Conservation (phyloP, 2,888 invertebrate species). For the Neocrepidodera transversa region DNA sequence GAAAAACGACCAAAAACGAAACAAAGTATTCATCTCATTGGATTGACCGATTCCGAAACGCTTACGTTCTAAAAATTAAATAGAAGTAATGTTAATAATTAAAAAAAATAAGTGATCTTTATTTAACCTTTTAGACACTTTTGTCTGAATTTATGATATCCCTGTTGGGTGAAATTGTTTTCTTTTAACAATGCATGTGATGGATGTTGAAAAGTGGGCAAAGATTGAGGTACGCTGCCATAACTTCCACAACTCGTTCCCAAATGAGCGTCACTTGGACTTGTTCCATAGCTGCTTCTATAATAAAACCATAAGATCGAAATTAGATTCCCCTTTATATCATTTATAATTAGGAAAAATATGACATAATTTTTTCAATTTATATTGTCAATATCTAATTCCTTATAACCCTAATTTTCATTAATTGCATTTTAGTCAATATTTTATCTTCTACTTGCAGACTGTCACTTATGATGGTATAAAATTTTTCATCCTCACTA, state of each 20-base stretch:
- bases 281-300: conserved; percentile 81
- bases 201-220: conserved; percentile 95
- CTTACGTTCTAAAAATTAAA: conserved; percentile 84
- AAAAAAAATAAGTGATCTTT: too few species aligned
- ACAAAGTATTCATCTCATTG: conserved; percentile 99
- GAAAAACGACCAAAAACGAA: conserved; percentile 99
- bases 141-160: conserved; percentile 95
- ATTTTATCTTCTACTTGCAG: too few species aligned
- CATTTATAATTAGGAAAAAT: too few species aligned
- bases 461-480: too few species aligned
- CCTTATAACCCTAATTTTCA: too few species aligned
- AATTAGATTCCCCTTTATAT: too few species aligned
- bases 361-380: too few species aligned
- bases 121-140: conserved; percentile 90
- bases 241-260: conserved; percentile 81
- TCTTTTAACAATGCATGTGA: conserved; percentile 93
- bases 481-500: too few species aligned
- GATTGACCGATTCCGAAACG: conserved; percentile 92
- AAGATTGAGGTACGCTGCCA: conserved; percentile 79
- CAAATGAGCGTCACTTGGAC: conserved; percentile 70
- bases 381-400: too few species aligned
- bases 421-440: too few species aligned
- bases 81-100: too few species aligned
- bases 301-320: conserved; percentile 30
- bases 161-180: conserved; percentile 97